Evolutionary conservation across 2,797 vertebrate genomes (phyloP).

Genomic region (Mus caroli): DNA sequence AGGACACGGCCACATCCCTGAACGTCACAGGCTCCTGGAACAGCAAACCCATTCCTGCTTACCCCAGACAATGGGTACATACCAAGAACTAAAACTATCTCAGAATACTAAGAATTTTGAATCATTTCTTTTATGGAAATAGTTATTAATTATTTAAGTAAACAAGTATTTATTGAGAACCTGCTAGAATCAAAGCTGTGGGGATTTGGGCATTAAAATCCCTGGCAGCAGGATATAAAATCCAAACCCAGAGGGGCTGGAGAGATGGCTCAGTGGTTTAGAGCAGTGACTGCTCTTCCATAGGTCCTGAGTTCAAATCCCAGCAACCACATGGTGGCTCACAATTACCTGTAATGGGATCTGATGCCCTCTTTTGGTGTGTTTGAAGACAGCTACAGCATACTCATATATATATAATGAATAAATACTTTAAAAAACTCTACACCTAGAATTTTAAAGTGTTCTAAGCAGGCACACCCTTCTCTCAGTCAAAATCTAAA

Average conservation of each 20-base stretch:
- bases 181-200: not conserved
- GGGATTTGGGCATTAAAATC: not conserved
- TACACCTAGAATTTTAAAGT: not conserved
- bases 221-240: not conserved
- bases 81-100: conserved; percentile 42
- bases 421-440: not conserved
- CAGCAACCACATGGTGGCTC: not conserved
- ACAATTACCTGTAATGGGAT: not conserved
- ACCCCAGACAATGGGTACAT: not conserved
- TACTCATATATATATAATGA: not conserved
- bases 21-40: conserved; percentile 79
- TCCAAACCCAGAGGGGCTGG: not conserved
- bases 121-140: not conserved
- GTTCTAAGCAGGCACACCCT: not conserved
- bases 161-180: conserved; percentile 28
- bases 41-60: conserved; percentile 42
- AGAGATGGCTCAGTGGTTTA: not conserved
- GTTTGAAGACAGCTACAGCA: not conserved
- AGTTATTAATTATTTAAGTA: not conserved
- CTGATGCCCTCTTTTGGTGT: not conserved
- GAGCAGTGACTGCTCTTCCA: not conserved
- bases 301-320: not conserved
- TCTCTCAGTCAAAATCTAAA: conserved; percentile 33
- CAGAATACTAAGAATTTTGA: conserved; percentile 21
- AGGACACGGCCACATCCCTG: conserved; percentile 72